Evolutionary conservation across 2,888 invertebrate species (phyloP).

Genomic region (Microctonus brassicae): DNA sequence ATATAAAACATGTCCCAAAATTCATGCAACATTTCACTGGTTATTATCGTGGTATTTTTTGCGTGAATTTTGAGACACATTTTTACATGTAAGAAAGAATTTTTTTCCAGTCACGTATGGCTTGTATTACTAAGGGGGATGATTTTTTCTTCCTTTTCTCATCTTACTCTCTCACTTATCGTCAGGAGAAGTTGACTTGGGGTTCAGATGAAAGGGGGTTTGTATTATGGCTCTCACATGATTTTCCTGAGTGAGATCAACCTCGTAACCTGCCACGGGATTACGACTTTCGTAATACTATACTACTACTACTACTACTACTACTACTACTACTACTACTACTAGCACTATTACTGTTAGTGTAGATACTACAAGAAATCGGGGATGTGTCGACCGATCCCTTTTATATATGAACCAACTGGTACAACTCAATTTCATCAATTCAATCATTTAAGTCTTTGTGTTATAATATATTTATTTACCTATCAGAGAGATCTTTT

Average conservation of each 20-base stretch:
- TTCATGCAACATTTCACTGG: no score
- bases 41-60: no score
- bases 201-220: not conserved
- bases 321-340: not conserved
- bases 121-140: not conserved
- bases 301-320: not conserved
- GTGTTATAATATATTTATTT: not conserved
- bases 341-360: not conserved
- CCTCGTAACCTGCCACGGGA: not conserved
- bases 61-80: no score
- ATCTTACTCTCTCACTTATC: not conserved
- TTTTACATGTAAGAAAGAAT: no score
- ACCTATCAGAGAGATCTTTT: not conserved
- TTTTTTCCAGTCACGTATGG: constrained; percentile 43
- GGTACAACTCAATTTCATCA: not conserved
- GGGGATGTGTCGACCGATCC: not conserved
- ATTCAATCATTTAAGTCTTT: not conserved
- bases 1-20: no score
- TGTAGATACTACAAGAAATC: not conserved
- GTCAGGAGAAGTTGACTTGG: not conserved
- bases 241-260: not conserved
- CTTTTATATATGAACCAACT: not conserved
- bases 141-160: not conserved
- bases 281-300: not conserved
- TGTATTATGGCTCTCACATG: not conserved